phyloP scores from a whole-genome alignment of 2,113 vertebrate genomes.

The Phocoena sinus region DNA sequence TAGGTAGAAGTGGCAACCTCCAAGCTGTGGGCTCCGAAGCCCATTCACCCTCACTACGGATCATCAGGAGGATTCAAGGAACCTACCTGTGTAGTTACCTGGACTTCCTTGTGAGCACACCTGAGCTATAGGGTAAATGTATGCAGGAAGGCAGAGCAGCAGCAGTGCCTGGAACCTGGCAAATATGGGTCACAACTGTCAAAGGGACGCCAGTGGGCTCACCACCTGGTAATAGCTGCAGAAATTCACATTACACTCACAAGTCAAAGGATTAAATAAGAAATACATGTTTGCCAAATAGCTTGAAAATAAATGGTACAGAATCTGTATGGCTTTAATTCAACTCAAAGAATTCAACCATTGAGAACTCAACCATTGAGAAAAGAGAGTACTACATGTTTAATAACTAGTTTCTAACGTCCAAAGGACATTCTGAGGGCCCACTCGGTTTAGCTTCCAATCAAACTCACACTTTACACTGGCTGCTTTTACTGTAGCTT shows the following conservation, averaged over 20 bases:
- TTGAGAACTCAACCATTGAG: not conserved
- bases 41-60: not conserved
- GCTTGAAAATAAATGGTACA: not conserved
- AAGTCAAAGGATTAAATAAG: not conserved
- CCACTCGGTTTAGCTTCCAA: not conserved
- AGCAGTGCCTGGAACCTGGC: not conserved
- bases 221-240: not conserved
- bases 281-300: not conserved
- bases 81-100: accelerated
- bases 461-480: not conserved
- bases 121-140: not conserved
- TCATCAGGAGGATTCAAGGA: not conserved
- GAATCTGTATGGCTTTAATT: not conserved
- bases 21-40: not conserved
- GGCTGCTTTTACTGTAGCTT: not conserved
- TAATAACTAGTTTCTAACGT: not conserved
- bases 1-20: not conserved
- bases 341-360: not conserved
- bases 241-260: not conserved
- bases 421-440: not conserved
- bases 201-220: not conserved
- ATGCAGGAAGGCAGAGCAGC: not conserved
- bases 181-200: not conserved
- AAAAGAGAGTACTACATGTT: not conserved
- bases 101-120: not conserved